phyloP scores from a whole-genome alignment of 2,113 vertebrate genomes.

The Gila orcuttii region DNA sequence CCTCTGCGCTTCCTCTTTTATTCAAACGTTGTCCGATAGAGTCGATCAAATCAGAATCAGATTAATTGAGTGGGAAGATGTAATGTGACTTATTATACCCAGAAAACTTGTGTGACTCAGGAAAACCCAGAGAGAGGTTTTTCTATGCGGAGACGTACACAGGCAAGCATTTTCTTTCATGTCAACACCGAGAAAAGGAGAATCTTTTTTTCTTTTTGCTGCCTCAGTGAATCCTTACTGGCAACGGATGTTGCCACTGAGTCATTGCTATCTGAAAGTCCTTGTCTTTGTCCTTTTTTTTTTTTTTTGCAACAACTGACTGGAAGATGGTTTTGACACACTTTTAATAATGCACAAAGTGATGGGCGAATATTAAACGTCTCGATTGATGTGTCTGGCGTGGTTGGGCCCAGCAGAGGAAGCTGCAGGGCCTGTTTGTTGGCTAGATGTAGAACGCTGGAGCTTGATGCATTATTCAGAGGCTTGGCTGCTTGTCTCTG shows the following conservation, averaged over 20 bases:
- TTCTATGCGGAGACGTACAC: background rate
- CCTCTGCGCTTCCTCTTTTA: background rate
- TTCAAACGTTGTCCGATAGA: background rate
- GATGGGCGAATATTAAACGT: background rate
- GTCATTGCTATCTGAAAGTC: background rate
- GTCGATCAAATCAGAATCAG: conserved; percentile 12
- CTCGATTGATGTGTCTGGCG: background rate
- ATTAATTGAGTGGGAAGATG: background rate
- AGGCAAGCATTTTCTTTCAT: conserved; percentile 6
- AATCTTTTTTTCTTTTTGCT: conserved; percentile 13
- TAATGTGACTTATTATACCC: background rate
- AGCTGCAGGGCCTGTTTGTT: conserved; percentile 4
- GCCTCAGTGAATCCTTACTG: conserved; percentile 14
- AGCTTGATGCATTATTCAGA: conserved; percentile 58
- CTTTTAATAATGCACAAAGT: conserved; percentile 12
- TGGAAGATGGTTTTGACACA: background rate
- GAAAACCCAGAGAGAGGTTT: background rate
- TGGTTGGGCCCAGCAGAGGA: background rate
- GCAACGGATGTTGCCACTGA: conserved; percentile 4
- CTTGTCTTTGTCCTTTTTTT: background rate
- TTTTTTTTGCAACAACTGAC: background rate
- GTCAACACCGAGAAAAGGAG: background rate
- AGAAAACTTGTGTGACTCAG: background rate
- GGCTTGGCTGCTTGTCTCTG: conserved; percentile 3
- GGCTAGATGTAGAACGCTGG: conserved; percentile 26